Percentiles rank a stretch among this genome's conserved stretches.
Conservation (phyloP, 2,888 invertebrate genomes). For the Patella caerulea region DNA sequence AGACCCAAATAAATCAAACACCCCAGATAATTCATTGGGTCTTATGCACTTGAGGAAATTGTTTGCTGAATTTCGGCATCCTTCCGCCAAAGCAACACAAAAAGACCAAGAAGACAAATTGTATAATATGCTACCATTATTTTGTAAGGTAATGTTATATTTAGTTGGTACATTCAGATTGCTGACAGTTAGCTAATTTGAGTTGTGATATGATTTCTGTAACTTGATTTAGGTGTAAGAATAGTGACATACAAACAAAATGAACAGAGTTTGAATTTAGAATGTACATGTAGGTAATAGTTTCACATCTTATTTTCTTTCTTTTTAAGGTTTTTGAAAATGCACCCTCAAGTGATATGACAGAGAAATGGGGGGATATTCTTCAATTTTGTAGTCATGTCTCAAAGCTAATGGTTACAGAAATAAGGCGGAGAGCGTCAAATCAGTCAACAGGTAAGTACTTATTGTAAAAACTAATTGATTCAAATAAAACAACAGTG, state of each 20-base stretch:
- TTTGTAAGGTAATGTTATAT: slow-evolving; percentile 85
- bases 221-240: no score
- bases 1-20: slow-evolving; percentile 26
- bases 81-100: slow-evolving; percentile 75
- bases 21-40: slow-evolving; percentile 82
- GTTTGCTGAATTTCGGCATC: slow-evolving; percentile 94
- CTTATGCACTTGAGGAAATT: slow-evolving; percentile 96
- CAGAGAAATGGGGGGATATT: slow-evolving; percentile 97
- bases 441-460: slow-evolving; percentile 82
- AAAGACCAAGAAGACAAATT: slow-evolving; percentile 84
- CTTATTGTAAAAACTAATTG: background rate
- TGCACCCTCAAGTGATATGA: slow-evolving; percentile 95
- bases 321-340: slow-evolving; percentile 87
- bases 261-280: no score
- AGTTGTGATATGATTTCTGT: no score
- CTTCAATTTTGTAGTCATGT: slow-evolving; percentile 94
- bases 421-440: slow-evolving; percentile 93
- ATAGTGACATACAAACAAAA: no score
- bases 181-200: no score
- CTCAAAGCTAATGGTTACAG: slow-evolving; percentile 95
- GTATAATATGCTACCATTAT: slow-evolving; percentile 97
- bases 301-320: slow-evolving; percentile 42
- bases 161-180: no score
- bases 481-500: background rate
- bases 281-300: no score